Evolutionary conservation across 2,888 invertebrate genomes (phyloP).

Genomic region (Dusona sp.): DNA sequence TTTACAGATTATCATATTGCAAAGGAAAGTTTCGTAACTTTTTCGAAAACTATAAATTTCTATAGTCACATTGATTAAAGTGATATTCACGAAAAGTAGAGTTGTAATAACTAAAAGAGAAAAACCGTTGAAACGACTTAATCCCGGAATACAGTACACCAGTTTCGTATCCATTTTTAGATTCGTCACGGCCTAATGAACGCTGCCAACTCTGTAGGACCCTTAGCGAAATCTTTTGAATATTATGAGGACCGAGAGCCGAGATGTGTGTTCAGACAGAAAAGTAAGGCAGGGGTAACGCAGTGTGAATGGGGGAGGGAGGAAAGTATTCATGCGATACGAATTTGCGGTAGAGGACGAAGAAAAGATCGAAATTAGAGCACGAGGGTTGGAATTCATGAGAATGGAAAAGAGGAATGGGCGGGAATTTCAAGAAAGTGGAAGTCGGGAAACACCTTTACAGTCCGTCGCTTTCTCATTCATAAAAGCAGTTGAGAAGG

Average conservation of each 20-base stretch:
- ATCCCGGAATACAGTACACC: background rate
- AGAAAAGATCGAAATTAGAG: constrained; percentile 62
- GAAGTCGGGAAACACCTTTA: constrained; percentile 65
- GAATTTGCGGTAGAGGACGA: constrained; percentile 33
- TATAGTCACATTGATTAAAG: background rate
- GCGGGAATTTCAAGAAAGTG: constrained; percentile 21
- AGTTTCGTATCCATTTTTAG: constrained; percentile 12
- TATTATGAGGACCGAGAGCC: constrained; percentile 1
- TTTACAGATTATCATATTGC: background rate
- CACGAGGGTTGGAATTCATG: constrained; percentile 44
- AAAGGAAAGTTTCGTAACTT: background rate
- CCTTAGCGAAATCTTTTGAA: constrained; percentile 39
- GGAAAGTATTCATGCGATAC: constrained; percentile 28
- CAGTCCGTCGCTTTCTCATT: constrained; percentile 70
- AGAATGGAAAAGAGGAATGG: constrained; percentile 29
- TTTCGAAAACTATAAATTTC: background rate
- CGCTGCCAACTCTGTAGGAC: constrained; percentile 2
- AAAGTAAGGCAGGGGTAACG: constrained; percentile 4
- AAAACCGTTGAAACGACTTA: background rate
- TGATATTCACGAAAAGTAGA: background rate
- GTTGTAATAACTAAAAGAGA: background rate
- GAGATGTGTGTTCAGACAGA: constrained; percentile 8
- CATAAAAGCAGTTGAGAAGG: constrained; percentile 62
- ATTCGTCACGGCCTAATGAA: constrained; percentile 11
- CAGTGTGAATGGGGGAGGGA: background rate